phyloP scores from a whole-genome alignment of 2,888 invertebrate species.

The Hanleya hanleyi region DNA sequence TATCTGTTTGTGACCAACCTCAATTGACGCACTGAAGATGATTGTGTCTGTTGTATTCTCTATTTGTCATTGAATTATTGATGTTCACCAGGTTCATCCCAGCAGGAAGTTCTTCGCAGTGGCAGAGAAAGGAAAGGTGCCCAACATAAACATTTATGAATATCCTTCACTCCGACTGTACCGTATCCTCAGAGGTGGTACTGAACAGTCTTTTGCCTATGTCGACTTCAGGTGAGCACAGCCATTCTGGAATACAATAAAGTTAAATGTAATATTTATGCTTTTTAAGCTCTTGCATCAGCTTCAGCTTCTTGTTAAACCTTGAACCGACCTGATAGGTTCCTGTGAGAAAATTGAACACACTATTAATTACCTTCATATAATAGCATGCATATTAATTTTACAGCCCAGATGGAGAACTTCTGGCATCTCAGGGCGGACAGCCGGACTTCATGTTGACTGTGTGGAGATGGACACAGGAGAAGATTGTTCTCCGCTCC shows the following conservation, averaged over 20 bases:
- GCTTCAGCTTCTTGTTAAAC: too few species aligned
- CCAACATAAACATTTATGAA: conserved; percentile 86
- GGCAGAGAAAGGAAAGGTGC: conserved; percentile 85
- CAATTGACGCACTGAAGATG: not conserved
- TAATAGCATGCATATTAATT: conserved; percentile 5
- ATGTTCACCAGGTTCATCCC: conserved; percentile 73
- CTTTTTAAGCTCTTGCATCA: too few species aligned
- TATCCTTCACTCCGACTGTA: conserved; percentile 87
- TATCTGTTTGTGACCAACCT: too few species aligned
- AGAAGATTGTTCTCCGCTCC: conserved; percentile 83
- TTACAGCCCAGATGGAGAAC: conserved; percentile 84
- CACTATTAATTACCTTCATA: too few species aligned
- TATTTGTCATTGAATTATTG: not conserved
- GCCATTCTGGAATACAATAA: too few species aligned
- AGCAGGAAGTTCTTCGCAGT: conserved; percentile 82
- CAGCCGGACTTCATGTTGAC: conserved; percentile 91
- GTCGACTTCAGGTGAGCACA: conserved; percentile 75
- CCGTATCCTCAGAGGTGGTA: conserved; percentile 85
- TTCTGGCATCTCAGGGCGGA: conserved; percentile 87
- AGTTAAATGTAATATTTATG: too few species aligned
- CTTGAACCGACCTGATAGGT: too few species aligned
- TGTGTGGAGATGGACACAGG: conserved; percentile 90
- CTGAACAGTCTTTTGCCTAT: conserved; percentile 82
- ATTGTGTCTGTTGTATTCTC: not conserved
- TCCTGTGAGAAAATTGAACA: too few species aligned